Percentiles rank a stretch among this genome's conserved stretches.
phyloP scores from a whole-genome alignment of 53 echinoderm and acorn worm species.

The Stichopus horrens region DNA sequence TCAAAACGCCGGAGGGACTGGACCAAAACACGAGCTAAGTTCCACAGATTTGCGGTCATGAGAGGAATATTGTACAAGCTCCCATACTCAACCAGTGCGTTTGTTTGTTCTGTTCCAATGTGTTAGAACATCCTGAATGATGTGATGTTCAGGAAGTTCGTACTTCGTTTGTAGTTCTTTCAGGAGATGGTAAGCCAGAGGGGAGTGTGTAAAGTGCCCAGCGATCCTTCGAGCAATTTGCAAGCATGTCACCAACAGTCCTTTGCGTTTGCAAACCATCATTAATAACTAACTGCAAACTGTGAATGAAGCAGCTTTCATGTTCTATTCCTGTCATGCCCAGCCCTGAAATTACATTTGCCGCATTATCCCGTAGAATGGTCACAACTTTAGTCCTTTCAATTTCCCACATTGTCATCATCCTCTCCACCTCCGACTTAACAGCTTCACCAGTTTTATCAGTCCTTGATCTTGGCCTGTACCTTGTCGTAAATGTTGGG shows the following conservation, averaged over 20 bases:
- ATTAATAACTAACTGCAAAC: conserved; percentile 25
- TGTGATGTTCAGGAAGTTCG: conserved; percentile 27
- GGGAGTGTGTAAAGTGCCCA: conserved; percentile 43
- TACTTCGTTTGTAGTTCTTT: conserved; percentile 17
- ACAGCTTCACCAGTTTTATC: conserved; percentile 51
- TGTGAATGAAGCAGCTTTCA: conserved; percentile 49
- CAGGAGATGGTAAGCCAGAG: conserved; percentile 18
- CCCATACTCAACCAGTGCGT: conserved; percentile 40
- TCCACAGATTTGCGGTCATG: conserved; percentile 47
- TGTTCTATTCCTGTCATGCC: conserved; percentile 13
- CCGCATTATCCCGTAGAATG: conserved; percentile 37
- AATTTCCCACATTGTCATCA: conserved; percentile 7
- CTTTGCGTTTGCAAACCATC: conserved; percentile 29
- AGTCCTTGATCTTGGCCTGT: conserved; percentile 21
- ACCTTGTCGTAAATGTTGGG: conserved; percentile 39
- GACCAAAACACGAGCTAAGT: conserved; percentile 27
- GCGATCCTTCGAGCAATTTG: conserved; percentile 23
- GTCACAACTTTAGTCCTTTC: conserved; percentile 20
- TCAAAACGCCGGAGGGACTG: conserved; percentile 31
- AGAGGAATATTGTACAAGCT: conserved; percentile 40
- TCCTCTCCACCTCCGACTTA: background rate
- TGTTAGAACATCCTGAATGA: conserved; percentile 47
- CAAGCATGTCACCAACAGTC: conserved; percentile 36
- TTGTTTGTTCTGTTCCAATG: conserved; percentile 40
- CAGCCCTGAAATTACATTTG: conserved; percentile 27